Base-by-base conservation (phyloP, 2,888 invertebrate species). In the Oscheius sp. region DNA sequence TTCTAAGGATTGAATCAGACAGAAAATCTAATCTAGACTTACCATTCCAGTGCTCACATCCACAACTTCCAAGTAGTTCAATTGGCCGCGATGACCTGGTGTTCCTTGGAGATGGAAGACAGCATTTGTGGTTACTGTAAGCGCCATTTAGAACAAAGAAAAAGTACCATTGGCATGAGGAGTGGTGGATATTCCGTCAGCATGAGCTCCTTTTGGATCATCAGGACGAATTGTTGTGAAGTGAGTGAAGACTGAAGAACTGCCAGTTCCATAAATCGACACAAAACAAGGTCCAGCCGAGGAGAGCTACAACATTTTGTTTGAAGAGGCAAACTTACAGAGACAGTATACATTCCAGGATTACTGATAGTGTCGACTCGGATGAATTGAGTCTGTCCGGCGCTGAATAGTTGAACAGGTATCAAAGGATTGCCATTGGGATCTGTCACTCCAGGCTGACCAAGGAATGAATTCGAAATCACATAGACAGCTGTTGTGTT, bases 41-140 rank as follows among this genome's bases (percentile, higher is more conserved):
- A 48, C 48, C 3, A 20, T 12, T 48, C 48, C 48, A 2, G 45
- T 64, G 45, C 45, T 65, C 4, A 45, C 50, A 53, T 77, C 76
- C 33, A 72, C 73, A 29, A 79, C 72, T 31, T 74, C 79, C 39
- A 74, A 72, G 55, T 77, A 77, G 64, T 74, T 74, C 20, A 79
- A 64, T 45, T 65, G 63, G 27, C 72, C 74, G 2, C 45, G 55
- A 55, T 69, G 68, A 65, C 58, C 70, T 27, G 69, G 71, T 42
- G 48, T 29, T 63, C 72, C 73, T 34, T 58, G 65, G 31, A 75
- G 23, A 55, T 76, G 76, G 71, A 74, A 74, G 8, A 71, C 71
- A 15, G 76, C 70, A 15, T 73, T 68, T 2, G 57, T 39, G n/a
- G n/a, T 37, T 23, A 48, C 67, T 67, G 25, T 6, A 67, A 12